Evolutionary conservation across 2,113 vertebrate genomes (phyloP).

Genomic region (Quiscalus mexicanus): DNA sequence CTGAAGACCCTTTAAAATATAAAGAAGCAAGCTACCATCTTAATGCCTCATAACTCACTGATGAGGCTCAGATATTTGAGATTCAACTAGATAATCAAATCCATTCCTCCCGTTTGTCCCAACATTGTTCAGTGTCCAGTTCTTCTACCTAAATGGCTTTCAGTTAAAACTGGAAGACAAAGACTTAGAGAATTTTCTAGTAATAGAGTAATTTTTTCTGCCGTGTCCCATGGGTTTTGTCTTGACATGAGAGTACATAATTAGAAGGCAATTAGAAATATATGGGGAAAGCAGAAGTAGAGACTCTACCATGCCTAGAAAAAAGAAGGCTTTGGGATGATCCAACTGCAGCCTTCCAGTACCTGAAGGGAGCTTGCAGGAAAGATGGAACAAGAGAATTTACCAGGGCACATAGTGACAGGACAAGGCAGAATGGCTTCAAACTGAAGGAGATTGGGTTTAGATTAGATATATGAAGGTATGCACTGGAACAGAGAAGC

Average conservation of each 20-base stretch:
- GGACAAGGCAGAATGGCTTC: not conserved
- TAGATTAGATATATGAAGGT: not conserved
- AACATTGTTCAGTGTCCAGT: too few relatives aligned
- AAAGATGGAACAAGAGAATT: not conserved
- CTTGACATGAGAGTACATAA: not conserved
- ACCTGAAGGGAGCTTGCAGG: not conserved
- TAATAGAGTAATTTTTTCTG: not conserved
- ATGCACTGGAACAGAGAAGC: not conserved
- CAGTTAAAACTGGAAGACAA: not conserved
- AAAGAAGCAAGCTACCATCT: not conserved
- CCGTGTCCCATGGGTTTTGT: not conserved
- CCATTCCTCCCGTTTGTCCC: not conserved
- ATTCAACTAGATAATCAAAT: not conserved
- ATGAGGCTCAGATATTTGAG: not conserved
- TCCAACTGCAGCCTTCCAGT: not conserved
- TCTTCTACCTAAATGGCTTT: not conserved
- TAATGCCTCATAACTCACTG: not conserved
- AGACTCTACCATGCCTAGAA: not conserved
- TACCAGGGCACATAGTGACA: not conserved
- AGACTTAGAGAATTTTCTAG: not conserved
- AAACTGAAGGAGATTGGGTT: not conserved
- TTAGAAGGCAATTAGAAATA: not conserved
- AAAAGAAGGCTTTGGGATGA: not conserved
- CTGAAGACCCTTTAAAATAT: not conserved
- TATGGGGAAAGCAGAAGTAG: not conserved